phyloP scores from a whole-genome alignment of 1,140 invertebrate genomes.

The Mactra quadrangularis region DNA sequence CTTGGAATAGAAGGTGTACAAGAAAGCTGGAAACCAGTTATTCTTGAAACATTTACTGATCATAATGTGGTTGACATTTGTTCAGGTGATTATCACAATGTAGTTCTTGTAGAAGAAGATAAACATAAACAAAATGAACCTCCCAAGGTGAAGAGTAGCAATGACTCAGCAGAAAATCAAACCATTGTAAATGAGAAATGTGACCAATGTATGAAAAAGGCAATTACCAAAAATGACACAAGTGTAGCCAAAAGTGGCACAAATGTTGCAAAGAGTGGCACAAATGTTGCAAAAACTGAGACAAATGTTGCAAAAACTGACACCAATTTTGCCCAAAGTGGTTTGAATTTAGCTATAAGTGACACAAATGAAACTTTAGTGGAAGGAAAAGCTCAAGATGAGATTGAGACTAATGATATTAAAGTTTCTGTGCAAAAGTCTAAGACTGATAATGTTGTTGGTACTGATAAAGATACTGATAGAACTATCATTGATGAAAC shows the following conservation, averaged over 20 bases:
- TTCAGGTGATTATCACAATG: constrained; percentile 88
- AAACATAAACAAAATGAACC: neutral
- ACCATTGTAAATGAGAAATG: neutral
- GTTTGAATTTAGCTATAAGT: neutral
- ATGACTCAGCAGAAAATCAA: no score
- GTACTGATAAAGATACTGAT: neutral
- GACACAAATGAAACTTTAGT: neutral
- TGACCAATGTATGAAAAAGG: neutral
- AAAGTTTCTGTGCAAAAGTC: neutral
- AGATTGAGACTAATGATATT: neutral
- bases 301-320: neutral
- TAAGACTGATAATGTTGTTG: neutral
- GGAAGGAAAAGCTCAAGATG: neutral
- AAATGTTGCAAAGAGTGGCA: neutral
- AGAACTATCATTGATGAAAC: neutral
- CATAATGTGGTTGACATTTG: constrained; percentile 87
- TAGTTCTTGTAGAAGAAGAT: constrained; percentile 86
- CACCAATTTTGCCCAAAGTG: no score
- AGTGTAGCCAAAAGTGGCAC: no score
- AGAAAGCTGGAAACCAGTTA: constrained; percentile 84
- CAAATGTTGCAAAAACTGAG: neutral
- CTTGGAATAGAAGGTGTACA: constrained; percentile 86
- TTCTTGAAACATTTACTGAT: constrained; percentile 88
- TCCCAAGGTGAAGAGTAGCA: neutral
- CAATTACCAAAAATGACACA: no score